These are phyloP conservation scores for Eublepharis macularius DNA, from an alignment of 2,113 vertebrate species.

Conservation along the genomic window DNA sequence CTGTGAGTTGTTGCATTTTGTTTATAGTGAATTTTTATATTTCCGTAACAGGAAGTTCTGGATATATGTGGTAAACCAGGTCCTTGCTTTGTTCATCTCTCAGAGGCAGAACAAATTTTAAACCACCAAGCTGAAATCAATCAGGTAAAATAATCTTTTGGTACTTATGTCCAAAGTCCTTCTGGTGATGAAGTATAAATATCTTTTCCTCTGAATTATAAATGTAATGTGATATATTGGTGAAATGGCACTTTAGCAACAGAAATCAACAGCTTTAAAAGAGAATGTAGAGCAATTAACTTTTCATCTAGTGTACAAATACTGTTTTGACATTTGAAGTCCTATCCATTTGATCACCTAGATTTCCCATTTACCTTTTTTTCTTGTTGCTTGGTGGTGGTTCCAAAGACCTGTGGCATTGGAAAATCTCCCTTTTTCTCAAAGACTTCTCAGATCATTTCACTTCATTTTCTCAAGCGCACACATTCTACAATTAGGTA, in stretches of 20 bases:
- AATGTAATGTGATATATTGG: neutral
- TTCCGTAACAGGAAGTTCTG: conserved; percentile 75
- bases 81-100: conserved; percentile 75
- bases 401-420: neutral
- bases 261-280: neutral
- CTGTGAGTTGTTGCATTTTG: neutral
- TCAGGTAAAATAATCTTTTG: conserved; percentile 71
- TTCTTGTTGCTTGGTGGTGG: neutral
- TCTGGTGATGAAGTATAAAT: neutral
- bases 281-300: neutral
- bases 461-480: neutral
- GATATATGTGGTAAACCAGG: conserved; percentile 63
- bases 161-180: neutral
- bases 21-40: neutral
- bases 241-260: neutral
- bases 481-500: neutral
- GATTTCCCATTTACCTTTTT: neutral
- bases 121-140: conserved; percentile 76
- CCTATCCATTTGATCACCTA: neutral
- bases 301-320: neutral
- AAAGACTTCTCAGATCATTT: neutral
- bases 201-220: neutral
- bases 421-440: neutral
- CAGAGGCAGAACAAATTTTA: conserved; percentile 75
- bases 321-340: neutral